Conservation (phyloP, 2,113 vertebrate genomes). For the Ammodytes dubius region DNA sequence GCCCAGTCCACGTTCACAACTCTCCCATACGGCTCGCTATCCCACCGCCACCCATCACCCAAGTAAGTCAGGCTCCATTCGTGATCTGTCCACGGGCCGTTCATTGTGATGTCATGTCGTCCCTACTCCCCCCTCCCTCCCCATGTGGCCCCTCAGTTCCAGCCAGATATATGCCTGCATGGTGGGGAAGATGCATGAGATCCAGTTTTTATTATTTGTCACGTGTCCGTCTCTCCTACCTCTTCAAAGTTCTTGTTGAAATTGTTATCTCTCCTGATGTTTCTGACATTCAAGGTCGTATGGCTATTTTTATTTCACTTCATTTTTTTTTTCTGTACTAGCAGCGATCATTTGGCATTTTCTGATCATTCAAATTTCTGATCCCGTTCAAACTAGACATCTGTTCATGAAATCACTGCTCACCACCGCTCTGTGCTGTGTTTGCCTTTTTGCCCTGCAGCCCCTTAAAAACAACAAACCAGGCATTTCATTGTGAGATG, state of each 20-base stretch:
- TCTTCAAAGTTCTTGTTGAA: constrained; percentile 11
- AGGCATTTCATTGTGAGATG: constrained; percentile 57
- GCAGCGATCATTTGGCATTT: constrained; percentile 8
- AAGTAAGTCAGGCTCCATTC: constrained; percentile 83
- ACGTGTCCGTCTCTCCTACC: constrained; percentile 5
- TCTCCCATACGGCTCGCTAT: constrained; percentile 80
- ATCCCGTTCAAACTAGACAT: constrained; percentile 4
- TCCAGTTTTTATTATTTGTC: constrained; percentile 43
- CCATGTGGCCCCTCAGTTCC: constrained; percentile 25
- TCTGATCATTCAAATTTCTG: constrained; percentile 1
- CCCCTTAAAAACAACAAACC: constrained; percentile 17
- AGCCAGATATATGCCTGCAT: constrained; percentile 50
- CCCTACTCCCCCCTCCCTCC: constrained; percentile 2
- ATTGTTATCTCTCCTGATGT: not conserved
- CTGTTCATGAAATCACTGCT: constrained; percentile 44
- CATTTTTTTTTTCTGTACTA: constrained; percentile 17
- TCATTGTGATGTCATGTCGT: constrained; percentile 65
- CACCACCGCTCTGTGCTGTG: constrained; percentile 39
- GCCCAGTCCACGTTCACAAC: constrained; percentile 82
- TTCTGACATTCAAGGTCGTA: constrained; percentile 30
- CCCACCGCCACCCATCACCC: constrained; percentile 83
- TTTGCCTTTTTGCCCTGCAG: constrained; percentile 35
- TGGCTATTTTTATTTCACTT: constrained; percentile 17
- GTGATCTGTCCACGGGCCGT: constrained; percentile 33
- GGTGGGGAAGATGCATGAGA: constrained; percentile 65